phyloP scores from a whole-genome alignment of 1,140 invertebrate genomes.

The Megalopta genalis region DNA sequence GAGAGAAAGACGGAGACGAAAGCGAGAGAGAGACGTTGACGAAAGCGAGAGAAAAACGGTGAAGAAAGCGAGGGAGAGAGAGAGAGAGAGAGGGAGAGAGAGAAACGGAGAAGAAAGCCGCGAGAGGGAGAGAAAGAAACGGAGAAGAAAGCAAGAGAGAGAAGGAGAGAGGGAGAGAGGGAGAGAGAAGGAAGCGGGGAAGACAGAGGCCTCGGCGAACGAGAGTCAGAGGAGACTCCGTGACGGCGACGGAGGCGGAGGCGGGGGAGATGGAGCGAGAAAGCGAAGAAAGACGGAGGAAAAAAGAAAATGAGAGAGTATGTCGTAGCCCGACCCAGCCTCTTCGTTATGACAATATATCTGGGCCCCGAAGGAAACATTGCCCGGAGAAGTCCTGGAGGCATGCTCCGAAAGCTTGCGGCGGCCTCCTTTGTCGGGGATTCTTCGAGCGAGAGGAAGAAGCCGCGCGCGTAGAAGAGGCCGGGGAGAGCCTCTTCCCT shows the following conservation, averaged over 20 bases:
- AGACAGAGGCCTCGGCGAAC: background rate
- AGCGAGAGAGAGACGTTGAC: no score
- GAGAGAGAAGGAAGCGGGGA: background rate
- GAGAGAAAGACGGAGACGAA: no score
- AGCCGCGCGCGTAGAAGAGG: conserved; percentile 59
- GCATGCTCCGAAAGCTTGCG: conserved; percentile 70
- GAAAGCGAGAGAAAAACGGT: background rate
- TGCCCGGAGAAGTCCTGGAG: conserved; percentile 68
- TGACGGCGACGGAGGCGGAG: background rate
- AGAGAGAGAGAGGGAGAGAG: no score
- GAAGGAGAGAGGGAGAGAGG: background rate
- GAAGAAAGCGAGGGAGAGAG: no score
- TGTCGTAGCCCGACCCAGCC: conserved; percentile 43
- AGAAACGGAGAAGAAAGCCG: no score
- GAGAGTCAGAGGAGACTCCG: background rate
- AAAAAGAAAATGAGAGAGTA: conserved; percentile 32
- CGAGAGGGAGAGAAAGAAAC: no score
- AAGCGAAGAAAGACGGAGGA: background rate
- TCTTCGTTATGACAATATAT: conserved; percentile 71
- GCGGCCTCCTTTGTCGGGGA: conserved; percentile 75
- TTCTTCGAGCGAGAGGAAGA: conserved; percentile 72
- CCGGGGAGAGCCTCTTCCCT: conserved; percentile 32
- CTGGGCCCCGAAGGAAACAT: conserved; percentile 67
- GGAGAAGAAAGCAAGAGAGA: no score
- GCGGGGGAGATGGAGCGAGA: background rate